A percentile compares a stretch with the other conserved stretches of the same genome.
These are phyloP conservation scores for Lepidurus apus DNA, from an alignment of 1,140 invertebrate species.

Conservation along the genomic window DNA sequence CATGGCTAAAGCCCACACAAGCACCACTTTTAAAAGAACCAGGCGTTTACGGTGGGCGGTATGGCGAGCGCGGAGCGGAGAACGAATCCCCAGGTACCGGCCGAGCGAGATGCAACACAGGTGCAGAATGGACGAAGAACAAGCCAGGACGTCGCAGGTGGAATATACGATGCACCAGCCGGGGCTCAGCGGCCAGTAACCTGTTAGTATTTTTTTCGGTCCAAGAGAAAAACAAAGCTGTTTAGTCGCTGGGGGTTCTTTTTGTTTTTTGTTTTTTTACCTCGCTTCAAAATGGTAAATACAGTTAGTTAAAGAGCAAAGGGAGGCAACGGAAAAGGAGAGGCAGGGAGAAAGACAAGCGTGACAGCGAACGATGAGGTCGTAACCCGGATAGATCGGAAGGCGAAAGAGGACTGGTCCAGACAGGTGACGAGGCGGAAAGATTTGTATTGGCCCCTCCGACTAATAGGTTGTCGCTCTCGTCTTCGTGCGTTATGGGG, in stretches of 20 bases:
- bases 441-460: background rate
- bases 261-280: background rate
- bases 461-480: background rate
- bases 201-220: slow-evolving; percentile 48
- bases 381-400: background rate
- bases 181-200: slow-evolving; percentile 82
- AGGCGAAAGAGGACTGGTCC: background rate
- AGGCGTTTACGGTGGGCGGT: slow-evolving; percentile 58
- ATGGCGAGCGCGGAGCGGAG: slow-evolving; percentile 71
- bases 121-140: slow-evolving; percentile 90
- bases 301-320: background rate
- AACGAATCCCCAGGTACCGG: slow-evolving; percentile 83
- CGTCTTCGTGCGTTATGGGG: too few relatives aligned
- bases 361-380: background rate
- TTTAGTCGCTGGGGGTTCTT: too few relatives aligned
- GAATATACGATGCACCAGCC: slow-evolving; percentile 89
- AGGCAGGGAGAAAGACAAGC: background rate
- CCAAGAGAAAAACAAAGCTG: too few relatives aligned
- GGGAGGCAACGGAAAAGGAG: background rate
- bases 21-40: slow-evolving; percentile 72
- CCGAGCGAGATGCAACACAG: slow-evolving; percentile 95
- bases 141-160: slow-evolving; percentile 89
- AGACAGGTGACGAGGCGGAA: background rate
- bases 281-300: background rate
- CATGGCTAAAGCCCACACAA: slow-evolving; percentile 80